Evolutionary conservation across 2,113 vertebrate species (phyloP).

Genomic region (Verasper variegatus): DNA sequence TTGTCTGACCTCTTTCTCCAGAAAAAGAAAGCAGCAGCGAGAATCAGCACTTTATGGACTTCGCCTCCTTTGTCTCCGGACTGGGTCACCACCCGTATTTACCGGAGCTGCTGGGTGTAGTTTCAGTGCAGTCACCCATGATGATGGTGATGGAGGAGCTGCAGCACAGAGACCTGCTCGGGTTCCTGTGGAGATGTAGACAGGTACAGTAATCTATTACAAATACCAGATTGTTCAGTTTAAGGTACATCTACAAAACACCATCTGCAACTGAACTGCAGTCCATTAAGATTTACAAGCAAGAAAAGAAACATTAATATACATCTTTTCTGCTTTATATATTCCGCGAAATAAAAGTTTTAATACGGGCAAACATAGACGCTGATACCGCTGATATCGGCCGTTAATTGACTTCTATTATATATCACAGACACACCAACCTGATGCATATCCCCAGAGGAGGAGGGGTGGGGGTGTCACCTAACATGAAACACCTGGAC

Average conservation of each 20-base stretch:
- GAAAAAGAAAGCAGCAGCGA: slow-evolving; percentile 69
- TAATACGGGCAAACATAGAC: no score
- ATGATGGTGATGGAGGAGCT: slow-evolving; percentile 78
- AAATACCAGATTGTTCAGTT: no score
- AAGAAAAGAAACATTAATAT: no score
- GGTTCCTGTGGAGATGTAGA: slow-evolving; percentile 83
- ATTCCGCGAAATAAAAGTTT: no score
- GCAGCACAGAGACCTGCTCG: slow-evolving; percentile 80
- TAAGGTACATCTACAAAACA: no score
- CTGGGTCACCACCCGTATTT: slow-evolving; percentile 79
- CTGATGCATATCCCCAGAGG: no score
- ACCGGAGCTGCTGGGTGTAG: slow-evolving; percentile 71
- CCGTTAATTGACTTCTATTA: no score
- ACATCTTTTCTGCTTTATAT: no score
- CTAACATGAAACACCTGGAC: background rate
- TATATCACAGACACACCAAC: no score
- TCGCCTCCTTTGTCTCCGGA: slow-evolving; percentile 77
- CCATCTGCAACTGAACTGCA: no score
- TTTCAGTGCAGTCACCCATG: slow-evolving; percentile 52
- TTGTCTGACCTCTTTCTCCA: slow-evolving; percentile 31
- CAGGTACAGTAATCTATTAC: slow-evolving; percentile 52
- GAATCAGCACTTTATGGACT: slow-evolving; percentile 73
- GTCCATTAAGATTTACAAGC: no score
- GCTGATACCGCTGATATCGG: no score
- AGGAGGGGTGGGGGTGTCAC: background rate